phyloP scores from a whole-genome alignment of 2,113 vertebrate genomes.

The Zeus faber region DNA sequence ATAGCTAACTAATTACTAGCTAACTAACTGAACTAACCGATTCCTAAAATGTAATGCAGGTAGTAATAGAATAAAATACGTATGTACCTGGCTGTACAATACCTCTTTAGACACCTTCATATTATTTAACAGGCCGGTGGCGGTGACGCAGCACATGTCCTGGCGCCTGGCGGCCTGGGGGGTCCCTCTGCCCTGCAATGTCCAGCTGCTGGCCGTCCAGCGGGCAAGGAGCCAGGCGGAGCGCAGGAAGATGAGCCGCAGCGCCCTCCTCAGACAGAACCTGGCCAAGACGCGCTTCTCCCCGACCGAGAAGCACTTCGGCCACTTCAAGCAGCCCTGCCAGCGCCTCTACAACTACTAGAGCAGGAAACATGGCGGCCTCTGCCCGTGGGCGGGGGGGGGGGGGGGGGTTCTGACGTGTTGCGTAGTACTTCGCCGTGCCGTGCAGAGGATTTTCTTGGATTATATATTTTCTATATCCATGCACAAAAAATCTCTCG shows the following conservation, averaged over 20 bases:
- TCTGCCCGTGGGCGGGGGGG: neutral
- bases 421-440: conserved; percentile 6
- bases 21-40: no score
- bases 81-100: no score
- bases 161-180: conserved; percentile 65
- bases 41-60: no score
- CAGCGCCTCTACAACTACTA: conserved; percentile 71
- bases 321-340: conserved; percentile 70
- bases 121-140: conserved; percentile 55
- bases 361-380: no score
- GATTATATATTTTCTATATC: neutral
- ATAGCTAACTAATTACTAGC: no score
- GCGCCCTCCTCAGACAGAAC: conserved; percentile 68
- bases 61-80: no score
- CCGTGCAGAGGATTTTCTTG: neutral
- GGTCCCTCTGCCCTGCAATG: conserved; percentile 33
- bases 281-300: conserved; percentile 53
- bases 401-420: neutral
- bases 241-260: conserved; percentile 58
- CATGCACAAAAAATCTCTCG: neutral
- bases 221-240: conserved; percentile 43
- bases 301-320: conserved; percentile 44
- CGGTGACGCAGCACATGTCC: conserved; percentile 49
- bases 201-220: conserved; percentile 46
- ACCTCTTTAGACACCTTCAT: no score